phyloP scores from a whole-genome alignment of 1,140 invertebrate species.

The Venustaconcha ellipsiformis region DNA sequence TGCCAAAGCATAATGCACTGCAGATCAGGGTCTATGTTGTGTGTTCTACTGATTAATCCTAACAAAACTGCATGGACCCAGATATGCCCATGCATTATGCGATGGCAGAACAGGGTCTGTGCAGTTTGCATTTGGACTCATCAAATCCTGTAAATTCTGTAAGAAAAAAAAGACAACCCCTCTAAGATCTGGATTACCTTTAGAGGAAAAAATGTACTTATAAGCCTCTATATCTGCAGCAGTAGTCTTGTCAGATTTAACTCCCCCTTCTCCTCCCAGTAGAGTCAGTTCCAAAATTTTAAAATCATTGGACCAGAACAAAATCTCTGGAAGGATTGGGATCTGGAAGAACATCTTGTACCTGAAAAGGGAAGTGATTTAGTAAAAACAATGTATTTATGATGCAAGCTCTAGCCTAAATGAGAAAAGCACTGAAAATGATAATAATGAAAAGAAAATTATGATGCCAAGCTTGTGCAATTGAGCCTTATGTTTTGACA shows the following conservation, averaged over 20 bases:
- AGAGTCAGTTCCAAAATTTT: constrained; percentile 75
- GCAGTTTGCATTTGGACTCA: too few relatives aligned
- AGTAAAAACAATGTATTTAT: neutral
- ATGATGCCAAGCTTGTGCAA: too few relatives aligned
- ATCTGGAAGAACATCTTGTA: constrained; percentile 83
- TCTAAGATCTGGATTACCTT: too few relatives aligned
- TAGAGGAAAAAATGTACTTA: constrained; percentile 73
- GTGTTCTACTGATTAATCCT: too few relatives aligned
- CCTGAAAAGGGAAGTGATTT: constrained; percentile 64
- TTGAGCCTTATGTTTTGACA: too few relatives aligned
- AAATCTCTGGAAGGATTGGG: constrained; percentile 79
- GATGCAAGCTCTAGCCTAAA: neutral
- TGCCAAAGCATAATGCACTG: too few relatives aligned
- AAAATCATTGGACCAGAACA: constrained; percentile 75
- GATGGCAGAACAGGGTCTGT: too few relatives aligned
- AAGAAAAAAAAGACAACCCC: too few relatives aligned
- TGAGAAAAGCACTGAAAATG: neutral
- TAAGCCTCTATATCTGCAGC: constrained; percentile 75
- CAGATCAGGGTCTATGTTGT: too few relatives aligned
- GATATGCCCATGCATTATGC: too few relatives aligned
- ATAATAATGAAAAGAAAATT: neutral
- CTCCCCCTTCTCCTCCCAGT: constrained; percentile 68
- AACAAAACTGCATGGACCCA: too few relatives aligned
- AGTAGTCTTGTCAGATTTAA: constrained; percentile 62
- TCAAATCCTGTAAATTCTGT: too few relatives aligned